Evolutionary conservation across 2,797 vertebrate species (phyloP).

Genomic region (Astyanax mexicanus): DNA sequence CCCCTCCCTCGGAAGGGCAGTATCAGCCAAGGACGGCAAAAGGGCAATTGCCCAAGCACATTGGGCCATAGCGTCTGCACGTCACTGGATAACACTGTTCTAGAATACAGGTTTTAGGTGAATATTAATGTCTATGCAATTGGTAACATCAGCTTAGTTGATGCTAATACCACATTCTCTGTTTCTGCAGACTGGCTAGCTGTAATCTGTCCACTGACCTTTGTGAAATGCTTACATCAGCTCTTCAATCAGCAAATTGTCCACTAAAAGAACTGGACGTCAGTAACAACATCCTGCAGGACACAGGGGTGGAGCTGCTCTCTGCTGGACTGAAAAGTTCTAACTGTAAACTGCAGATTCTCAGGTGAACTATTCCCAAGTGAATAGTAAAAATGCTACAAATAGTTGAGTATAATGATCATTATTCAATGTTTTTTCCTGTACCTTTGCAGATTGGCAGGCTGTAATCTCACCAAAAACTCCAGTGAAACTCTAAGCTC

Average conservation of each 20-base stretch:
- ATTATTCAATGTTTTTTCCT: background rate
- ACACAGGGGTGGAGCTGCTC: slow-evolving; percentile 1
- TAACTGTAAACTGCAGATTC: slow-evolving; percentile 18
- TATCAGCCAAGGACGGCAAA: too few species aligned
- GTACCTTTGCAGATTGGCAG: background rate
- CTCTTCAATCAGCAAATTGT: slow-evolving; percentile 31
- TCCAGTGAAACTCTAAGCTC: slow-evolving; percentile 3
- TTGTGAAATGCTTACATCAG: slow-evolving; percentile 5
- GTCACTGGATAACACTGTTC: too few species aligned
- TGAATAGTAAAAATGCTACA: too few species aligned
- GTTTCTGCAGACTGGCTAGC: slow-evolving; percentile 7
- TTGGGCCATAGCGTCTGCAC: too few species aligned
- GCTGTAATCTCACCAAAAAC: background rate
- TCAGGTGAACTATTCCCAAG: slow-evolving; percentile 1
- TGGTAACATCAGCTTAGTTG: background rate
- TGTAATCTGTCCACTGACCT: slow-evolving; percentile 1
- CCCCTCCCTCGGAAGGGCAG: too few species aligned
- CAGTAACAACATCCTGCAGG: slow-evolving; percentile 19
- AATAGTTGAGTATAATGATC: too few species aligned
- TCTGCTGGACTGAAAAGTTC: slow-evolving; percentile 22
- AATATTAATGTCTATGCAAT: too few species aligned
- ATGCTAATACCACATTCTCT: background rate
- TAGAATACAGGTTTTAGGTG: too few species aligned
- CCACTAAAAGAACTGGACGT: slow-evolving; percentile 28
- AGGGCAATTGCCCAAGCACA: too few species aligned